phyloP scores from a whole-genome alignment of 2,888 invertebrate genomes.

The Smittia sp. region DNA sequence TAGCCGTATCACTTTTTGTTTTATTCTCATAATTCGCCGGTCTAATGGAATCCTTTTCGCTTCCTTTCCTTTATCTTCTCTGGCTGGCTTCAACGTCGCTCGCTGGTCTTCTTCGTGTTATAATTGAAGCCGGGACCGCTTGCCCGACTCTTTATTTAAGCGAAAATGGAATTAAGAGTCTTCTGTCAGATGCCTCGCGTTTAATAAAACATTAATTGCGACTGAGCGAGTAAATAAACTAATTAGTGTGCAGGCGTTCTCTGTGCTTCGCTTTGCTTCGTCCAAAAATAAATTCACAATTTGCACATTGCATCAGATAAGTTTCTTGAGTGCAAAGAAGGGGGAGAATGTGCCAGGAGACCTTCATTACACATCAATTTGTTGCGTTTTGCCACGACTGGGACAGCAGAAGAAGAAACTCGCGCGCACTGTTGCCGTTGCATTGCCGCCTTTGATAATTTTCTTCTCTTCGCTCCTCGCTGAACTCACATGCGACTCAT shows the following conservation, averaged over 20 bases:
- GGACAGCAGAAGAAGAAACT: no score
- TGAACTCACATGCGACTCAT: neutral
- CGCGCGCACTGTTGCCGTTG: neutral
- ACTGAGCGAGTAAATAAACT: conserved; percentile 35
- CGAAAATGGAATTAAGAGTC: neutral
- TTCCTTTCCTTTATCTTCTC: neutral
- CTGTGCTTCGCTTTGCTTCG: neutral
- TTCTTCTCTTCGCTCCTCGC: neutral
- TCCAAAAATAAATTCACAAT: neutral
- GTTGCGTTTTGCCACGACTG: conserved; percentile 13
- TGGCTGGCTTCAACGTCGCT: neutral
- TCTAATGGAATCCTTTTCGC: neutral
- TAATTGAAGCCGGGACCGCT: no score
- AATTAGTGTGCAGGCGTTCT: conserved; percentile 24
- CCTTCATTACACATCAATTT: conserved; percentile 35
- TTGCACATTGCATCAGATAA: neutral
- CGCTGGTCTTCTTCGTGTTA: neutral
- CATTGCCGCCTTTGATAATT: conserved; percentile 32
- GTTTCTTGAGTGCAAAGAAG: neutral
- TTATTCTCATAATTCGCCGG: neutral
- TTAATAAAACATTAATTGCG: conserved; percentile 38
- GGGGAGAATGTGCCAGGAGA: neutral
- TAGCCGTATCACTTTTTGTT: conserved; percentile 30
- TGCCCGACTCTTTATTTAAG: neutral
- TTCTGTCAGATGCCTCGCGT: conserved; percentile 26